Evolutionary conservation across 2,113 vertebrate species (phyloP), one percentile per base, ranked within the genome.

Genomic region (Tympanuchus pallidicinctus): DNA sequence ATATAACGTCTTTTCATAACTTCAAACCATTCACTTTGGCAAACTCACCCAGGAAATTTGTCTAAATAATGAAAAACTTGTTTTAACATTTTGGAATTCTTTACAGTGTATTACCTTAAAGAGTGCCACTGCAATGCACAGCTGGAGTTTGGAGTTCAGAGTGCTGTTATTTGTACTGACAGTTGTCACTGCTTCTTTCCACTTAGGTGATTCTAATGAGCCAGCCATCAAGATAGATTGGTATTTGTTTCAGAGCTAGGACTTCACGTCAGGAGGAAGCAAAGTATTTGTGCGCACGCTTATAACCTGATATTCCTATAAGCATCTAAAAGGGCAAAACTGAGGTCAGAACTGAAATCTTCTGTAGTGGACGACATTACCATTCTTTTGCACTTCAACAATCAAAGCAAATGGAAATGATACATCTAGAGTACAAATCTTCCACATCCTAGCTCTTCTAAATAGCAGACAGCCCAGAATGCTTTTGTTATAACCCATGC

Each of bases 131-230:
- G 79, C 42, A 81, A 48, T 59, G 32, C 56, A 59, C 56, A n/a
- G 2, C 19, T 54, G 59, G n/a, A 65, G 43, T 28, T 82, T 25
- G 13, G 34, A 88, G 50, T 63, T 89, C 48, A 19, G 25, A 75
- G 52, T 14, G 10, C 47, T 40, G 81, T 81, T 57, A 93, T 61
- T 92, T 2, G 0, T 84, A 92, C 78, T 78, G 74, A 84, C 84
- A 86, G 77, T 86, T 94, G 90, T 65, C 92, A 87, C 84, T 0
- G 3, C 60, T 82, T 50, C 91, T 87, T 80, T 90, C 40, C 81
- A 76, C 84, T 72, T 34, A 75, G 84, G 67, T 42, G 67, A 74
- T 42, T 63, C 66, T 94, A 88, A 92, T 30, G 70, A 93, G 88
- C 6, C 52, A 61, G 36, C 48, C 3, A 0, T 79, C 81, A 73